Conservation (phyloP, 2,797 vertebrate species). For the Macrochelys suwanniensis region DNA sequence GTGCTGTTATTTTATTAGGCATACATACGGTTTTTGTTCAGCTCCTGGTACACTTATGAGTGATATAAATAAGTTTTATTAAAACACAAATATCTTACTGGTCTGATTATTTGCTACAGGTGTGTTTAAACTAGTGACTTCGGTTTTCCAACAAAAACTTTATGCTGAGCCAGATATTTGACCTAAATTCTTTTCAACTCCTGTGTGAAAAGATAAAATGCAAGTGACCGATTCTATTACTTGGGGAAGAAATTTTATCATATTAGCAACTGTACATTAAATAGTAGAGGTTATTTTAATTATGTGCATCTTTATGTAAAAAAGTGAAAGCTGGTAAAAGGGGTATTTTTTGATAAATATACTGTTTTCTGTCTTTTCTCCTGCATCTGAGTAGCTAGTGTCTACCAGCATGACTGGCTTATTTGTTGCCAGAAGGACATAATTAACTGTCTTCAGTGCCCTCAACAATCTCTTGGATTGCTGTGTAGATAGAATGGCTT, state of each 20-base stretch:
- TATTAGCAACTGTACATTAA: not conserved
- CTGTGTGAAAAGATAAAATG: slow-evolving; percentile 18
- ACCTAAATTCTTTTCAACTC: slow-evolving; percentile 47
- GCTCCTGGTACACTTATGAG: too few relatives aligned
- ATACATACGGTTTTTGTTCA: not conserved
- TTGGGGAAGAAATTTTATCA: slow-evolving; percentile 20
- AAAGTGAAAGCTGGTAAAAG: not conserved
- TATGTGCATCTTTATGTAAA: not conserved
- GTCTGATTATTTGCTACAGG: slow-evolving; percentile 62
- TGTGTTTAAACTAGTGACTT: slow-evolving; percentile 68
- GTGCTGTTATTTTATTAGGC: not conserved
- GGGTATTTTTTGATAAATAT: not conserved
- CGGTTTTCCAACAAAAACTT: slow-evolving; percentile 56
- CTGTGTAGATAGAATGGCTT: not conserved
- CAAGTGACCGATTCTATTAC: slow-evolving; percentile 18
- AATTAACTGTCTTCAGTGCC: slow-evolving; percentile 17
- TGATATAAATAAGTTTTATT: not conserved
- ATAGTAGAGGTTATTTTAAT: not conserved
- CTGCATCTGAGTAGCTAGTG: not conserved
- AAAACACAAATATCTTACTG: not conserved
- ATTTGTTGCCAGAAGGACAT: not conserved
- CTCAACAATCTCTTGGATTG: not conserved
- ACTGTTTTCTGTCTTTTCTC: not conserved
- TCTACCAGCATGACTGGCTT: not conserved
- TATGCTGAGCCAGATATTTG: not conserved